These are phyloP conservation scores for Dilophus febrilis DNA, from an alignment of 2,888 invertebrate species.

Conservation along the genomic window DNA sequence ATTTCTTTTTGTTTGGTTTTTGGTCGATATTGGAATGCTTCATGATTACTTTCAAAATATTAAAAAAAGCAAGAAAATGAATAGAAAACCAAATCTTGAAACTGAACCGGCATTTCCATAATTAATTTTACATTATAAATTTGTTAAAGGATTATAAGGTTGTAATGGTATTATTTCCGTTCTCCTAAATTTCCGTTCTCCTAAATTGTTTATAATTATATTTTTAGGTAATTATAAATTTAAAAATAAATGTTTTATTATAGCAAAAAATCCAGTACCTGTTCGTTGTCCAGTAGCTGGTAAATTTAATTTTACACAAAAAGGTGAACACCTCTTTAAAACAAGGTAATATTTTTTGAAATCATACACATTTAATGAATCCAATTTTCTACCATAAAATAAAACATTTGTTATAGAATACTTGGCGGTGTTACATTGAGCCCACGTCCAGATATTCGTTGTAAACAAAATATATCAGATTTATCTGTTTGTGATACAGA, in stretches of 20 bases:
- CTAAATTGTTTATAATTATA: no score
- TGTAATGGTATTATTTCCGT: no score
- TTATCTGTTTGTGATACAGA: conserved; percentile 91
- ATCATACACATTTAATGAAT: no score
- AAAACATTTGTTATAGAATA: conserved; percentile 37
- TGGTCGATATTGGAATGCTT: conserved; percentile 16
- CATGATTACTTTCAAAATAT: no score
- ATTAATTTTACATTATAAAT: no score
- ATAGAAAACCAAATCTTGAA: no score
- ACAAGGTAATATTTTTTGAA: conserved; percentile 42
- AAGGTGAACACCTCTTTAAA: conserved; percentile 76
- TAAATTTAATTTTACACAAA: conserved; percentile 86
- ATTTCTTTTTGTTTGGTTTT: conserved; percentile 6
- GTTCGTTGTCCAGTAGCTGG: conserved; percentile 93
- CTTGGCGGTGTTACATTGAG: conserved; percentile 88
- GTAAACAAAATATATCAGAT: conserved; percentile 86
- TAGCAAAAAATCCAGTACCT: conserved; percentile 72
- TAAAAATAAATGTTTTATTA: background rate
- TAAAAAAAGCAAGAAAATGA: no score
- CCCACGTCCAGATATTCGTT: conserved; percentile 82
- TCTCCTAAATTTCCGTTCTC: no score
- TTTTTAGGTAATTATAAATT: no score
- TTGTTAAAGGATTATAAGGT: no score
- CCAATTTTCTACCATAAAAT: background rate
- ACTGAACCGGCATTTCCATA: no score